These are phyloP conservation scores for Nannospalax galili DNA, from an alignment of 2,113 vertebrate genomes.

Conservation along the genomic window DNA sequence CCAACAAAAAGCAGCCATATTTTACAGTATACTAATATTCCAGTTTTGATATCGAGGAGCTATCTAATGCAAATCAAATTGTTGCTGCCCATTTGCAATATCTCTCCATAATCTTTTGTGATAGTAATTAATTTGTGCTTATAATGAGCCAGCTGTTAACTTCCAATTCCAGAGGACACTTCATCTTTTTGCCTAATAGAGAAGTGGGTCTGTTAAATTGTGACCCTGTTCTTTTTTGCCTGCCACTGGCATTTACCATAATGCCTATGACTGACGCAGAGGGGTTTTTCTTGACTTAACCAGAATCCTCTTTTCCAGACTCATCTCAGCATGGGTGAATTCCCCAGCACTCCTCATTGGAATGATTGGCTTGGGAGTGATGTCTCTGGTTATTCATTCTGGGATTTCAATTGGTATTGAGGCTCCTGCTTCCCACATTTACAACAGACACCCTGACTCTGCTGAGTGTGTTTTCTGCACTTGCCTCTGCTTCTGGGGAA, in stretches of 20 bases:
- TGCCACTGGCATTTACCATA: not conserved
- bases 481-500: slow-evolving; percentile 38
- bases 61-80: slow-evolving; percentile 60
- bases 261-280: not conserved
- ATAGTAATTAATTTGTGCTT: slow-evolving; percentile 4
- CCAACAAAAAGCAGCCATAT: not conserved
- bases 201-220: not conserved
- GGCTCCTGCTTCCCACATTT: slow-evolving; percentile 37
- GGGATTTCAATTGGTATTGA: slow-evolving; percentile 59
- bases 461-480: slow-evolving; percentile 48
- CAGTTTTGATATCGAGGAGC: not conserved
- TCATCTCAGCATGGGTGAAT: not conserved
- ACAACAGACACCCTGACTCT: slow-evolving; percentile 60
- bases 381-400: slow-evolving; percentile 32
- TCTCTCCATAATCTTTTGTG: not conserved
- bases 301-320: not conserved
- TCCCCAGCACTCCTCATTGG: not conserved
- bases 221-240: not conserved
- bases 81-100: not conserved
- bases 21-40: not conserved
- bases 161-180: not conserved
- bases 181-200: not conserved
- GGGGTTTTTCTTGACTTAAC: not conserved
- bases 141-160: not conserved
- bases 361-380: not conserved